These are phyloP conservation scores for Melanocharis versteri DNA, from an alignment of 2,113 vertebrate genomes.

Conservation along the genomic window DNA sequence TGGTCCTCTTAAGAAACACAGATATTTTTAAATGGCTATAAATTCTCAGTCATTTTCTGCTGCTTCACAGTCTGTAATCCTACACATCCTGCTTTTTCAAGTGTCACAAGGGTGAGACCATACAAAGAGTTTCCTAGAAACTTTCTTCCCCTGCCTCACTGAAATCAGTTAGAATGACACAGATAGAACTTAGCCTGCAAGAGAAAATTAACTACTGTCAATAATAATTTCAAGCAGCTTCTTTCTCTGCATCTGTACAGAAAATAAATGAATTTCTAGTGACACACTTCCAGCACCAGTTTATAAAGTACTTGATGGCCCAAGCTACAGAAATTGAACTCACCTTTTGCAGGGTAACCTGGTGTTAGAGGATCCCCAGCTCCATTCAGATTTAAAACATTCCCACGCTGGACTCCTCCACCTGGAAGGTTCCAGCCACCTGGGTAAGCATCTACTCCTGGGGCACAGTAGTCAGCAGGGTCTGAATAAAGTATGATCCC, in stretches of 20 bases:
- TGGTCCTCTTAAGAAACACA: not conserved
- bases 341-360: constrained; percentile 96
- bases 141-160: not conserved
- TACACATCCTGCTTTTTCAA: not conserved
- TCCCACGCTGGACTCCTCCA: constrained; percentile 87
- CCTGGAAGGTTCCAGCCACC: constrained; percentile 92
- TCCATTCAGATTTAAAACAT: constrained; percentile 90
- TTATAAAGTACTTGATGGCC: not conserved
- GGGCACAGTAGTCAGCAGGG: constrained; percentile 89
- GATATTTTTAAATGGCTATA: not conserved
- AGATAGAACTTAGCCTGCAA: not conserved
- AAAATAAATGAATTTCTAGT: not conserved
- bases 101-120: not conserved
- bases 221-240: not conserved
- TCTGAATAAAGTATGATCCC: constrained; percentile 94
- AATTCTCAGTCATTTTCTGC: not conserved
- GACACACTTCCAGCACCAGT: not conserved
- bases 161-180: not conserved
- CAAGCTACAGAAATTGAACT: not conserved
- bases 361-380: constrained; percentile 94
- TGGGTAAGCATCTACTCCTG: constrained; percentile 83
- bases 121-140: not conserved
- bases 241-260: not conserved
- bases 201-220: not conserved
- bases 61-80: not conserved